Conservation (phyloP, 2,113 vertebrate species). For the Gallinago paraguaiae region DNA sequence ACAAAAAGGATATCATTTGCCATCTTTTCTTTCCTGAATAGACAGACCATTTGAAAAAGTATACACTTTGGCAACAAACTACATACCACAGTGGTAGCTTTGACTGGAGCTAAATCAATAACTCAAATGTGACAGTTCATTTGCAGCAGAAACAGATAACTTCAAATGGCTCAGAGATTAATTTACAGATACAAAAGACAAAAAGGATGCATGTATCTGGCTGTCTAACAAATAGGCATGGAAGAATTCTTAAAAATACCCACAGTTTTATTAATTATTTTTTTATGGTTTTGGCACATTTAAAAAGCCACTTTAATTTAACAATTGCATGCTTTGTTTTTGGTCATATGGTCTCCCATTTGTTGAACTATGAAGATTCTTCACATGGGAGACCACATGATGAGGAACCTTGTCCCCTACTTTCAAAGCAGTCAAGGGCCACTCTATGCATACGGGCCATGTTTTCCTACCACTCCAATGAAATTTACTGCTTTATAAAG, state of each 20-base stretch:
- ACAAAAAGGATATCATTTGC: background rate
- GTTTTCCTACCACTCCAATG: background rate
- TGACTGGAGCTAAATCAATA: background rate
- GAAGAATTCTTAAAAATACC: background rate
- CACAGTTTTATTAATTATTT: background rate
- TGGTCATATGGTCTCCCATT: no score
- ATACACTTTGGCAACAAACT: background rate
- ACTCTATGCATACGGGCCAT: accelerated
- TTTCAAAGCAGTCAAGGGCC: background rate
- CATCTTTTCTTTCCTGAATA: background rate
- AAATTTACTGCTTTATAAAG: background rate
- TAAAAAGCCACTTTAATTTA: background rate
- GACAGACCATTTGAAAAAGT: background rate
- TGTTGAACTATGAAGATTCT: background rate
- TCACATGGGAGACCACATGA: background rate
- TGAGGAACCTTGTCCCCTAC: background rate
- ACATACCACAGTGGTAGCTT: background rate
- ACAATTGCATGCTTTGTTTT: background rate
- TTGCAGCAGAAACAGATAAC: background rate
- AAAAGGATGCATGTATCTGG: background rate
- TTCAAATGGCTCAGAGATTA: background rate
- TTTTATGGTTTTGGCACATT: background rate
- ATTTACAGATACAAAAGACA: background rate
- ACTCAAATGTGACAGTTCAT: background rate
- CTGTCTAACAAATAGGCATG: background rate